Percentiles rank a stretch among this genome's conserved stretches.
Conservation (phyloP, 2,797 vertebrate genomes). For the Morus bassanus region DNA sequence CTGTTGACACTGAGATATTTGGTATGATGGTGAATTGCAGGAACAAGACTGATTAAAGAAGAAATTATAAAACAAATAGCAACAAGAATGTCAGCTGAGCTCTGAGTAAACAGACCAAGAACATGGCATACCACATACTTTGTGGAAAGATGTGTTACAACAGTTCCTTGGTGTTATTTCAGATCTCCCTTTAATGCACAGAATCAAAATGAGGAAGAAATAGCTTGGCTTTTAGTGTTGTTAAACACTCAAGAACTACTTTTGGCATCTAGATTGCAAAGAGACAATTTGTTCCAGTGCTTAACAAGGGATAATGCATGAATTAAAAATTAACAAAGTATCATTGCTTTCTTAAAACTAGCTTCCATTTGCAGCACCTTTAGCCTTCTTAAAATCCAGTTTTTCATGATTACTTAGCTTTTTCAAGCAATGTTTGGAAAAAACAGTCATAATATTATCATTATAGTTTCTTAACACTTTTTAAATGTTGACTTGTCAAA, state of each 20-base stretch:
- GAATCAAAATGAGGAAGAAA: not conserved
- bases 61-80: not conserved
- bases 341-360: not conserved
- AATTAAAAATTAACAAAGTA: not conserved
- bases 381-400: not conserved
- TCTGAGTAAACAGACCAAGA: not conserved
- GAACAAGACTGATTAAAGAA: not conserved
- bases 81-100: not conserved
- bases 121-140: not conserved
- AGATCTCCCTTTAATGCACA: not conserved
- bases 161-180: not conserved
- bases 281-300: not conserved
- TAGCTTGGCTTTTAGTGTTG: not conserved
- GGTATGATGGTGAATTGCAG: not conserved
- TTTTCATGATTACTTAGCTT: not conserved
- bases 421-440: not conserved
- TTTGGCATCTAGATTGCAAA: not conserved
- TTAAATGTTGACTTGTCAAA: not conserved
- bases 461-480: not conserved
- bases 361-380: not conserved
- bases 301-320: not conserved
- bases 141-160: not conserved
- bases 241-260: not conserved
- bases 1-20: not conserved
- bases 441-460: not conserved